Base-by-base conservation (phyloP, 2,113 vertebrate species). In the Etheostoma cragini region DNA sequence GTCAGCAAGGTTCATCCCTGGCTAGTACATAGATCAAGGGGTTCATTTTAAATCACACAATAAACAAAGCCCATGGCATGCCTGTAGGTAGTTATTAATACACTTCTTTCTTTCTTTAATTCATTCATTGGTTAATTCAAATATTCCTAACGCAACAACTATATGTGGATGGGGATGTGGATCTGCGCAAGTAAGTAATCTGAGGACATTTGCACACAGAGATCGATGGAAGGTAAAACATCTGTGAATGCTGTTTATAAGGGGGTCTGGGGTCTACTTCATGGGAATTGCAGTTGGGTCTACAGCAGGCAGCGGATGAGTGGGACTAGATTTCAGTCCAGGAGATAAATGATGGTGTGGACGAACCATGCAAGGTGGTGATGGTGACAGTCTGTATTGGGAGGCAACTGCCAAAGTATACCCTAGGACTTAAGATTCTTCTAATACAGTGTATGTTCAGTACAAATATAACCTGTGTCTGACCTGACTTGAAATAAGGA, bases 181-280 rank as follows among this genome's bases (percentile, higher is more conserved):
- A 2, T n/a, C 22, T 58, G 22, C 24, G 53, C 17, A 21, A 11
- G 14, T 26, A 30, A 58, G 33, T 66, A 26, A 53, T 60, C 35
- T 21, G 22, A 52, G 45, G 30, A 64, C 52, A 64, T 80, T 70
- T 70, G 15, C 45, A 62, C 56, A 50, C 58, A 3, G 5, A 63
- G 62, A 30, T 61, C 15, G 1, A 60, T 64, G 17, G 19, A 21
- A 58, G 10, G 5, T 54, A 54, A 61, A 72, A 73, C 80, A 72
- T 82, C 67, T 64, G 56, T 76, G 66, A 80, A 81, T 72, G 77
- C 81, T 54, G 56, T 50, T 80, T 58, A 69, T 68, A 64, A 14
- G 49, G 26, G 62, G 66, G 60, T 80, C 76, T 52, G 54, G 72
- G 54, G 83, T 76, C 78, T 76, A 75, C 33, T 61, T 42, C 42